Base-by-base conservation (phyloP, 2,113 vertebrate species). In the Ancistrus triradiatus region DNA sequence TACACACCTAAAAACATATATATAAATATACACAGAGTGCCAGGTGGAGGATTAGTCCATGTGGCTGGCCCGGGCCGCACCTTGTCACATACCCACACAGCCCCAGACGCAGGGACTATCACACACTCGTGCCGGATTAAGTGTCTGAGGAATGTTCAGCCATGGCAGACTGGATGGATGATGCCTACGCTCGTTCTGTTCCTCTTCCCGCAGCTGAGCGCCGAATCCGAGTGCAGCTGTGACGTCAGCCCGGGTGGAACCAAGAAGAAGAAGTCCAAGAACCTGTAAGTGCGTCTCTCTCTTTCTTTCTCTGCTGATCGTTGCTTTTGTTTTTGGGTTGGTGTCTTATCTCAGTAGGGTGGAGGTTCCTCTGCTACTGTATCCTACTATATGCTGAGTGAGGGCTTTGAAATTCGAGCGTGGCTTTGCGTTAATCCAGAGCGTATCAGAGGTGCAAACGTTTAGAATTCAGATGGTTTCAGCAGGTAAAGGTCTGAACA, bases 201-300 rank as follows among this genome's bases (percentile, higher is more conserved):
- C 74, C 74, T 89, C 61, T 86, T 66, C 81, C 81, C 55, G 3
- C 86, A 95, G 92, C 87, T 93, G 78, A 93, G 91, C 0, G 82
- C 80, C 0, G 86, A 91, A 65, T 68, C 90, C 0, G 87, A 92
- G 38, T 86, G 89, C 52, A 87, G 85, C 72, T 92, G 89, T 46
- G 90, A 94, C 0, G 87, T 89, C 11, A 71, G 88, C 0, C 75
- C 82, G 2, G 85, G 87, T 50, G 88, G 87, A 27, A 83, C 79
- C 70, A 89, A 74, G 87, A 92, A 95, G 85, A 93, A 91, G 78
- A 90, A 82, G 70, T 85, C 91, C 88, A 94, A 90, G 85, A 97
- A 88, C 79, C 82, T 98, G 95, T 98, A 83, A 84, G 95, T 96
- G 66, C 63, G 35, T 9, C 50, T 2, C 22, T 7, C 11, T 51